Percentiles rank a stretch among this genome's conserved stretches.
phyloP scores from a whole-genome alignment of 2,797 vertebrate genomes.

The Tokudaia tokunoshimensis region DNA sequence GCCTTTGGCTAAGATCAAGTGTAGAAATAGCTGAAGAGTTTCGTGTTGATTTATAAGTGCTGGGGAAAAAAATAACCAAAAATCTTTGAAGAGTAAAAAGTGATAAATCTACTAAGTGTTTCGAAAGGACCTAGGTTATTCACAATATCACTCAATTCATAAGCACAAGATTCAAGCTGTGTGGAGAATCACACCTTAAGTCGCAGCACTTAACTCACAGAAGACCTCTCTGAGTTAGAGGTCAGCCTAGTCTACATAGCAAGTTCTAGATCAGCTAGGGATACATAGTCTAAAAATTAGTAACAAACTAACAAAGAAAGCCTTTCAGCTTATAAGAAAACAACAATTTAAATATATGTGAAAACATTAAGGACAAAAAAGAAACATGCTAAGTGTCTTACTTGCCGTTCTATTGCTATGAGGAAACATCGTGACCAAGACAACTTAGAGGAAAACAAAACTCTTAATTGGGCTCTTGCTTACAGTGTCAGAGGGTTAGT shows the following conservation, averaged over 20 bases:
- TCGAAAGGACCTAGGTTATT: neutral
- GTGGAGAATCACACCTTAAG: neutral
- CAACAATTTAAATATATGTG: neutral
- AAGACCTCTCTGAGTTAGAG: no score
- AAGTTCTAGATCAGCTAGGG: neutral
- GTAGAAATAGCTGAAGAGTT: slow-evolving; percentile 55
- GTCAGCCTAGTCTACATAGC: neutral
- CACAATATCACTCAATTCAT: neutral
- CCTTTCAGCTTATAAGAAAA: neutral
- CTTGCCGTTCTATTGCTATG: neutral
- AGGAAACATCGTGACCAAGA: neutral
- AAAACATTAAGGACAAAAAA: neutral
- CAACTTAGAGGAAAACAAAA: neutral
- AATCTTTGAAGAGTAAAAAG: neutral
- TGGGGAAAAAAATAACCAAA: neutral
- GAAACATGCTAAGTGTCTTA: neutral
- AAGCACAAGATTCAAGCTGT: neutral
- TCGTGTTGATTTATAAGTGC: slow-evolving; percentile 38
- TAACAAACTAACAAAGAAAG: neutral
- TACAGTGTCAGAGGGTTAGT: neutral
- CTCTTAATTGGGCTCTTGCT: neutral
- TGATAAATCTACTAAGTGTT: neutral
- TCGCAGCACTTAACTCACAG: neutral
- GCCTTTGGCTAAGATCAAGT: no score
- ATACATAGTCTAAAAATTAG: neutral